Evolutionary conservation across 1,140 invertebrate genomes (phyloP).

Genomic region (Babylonia areolata): DNA sequence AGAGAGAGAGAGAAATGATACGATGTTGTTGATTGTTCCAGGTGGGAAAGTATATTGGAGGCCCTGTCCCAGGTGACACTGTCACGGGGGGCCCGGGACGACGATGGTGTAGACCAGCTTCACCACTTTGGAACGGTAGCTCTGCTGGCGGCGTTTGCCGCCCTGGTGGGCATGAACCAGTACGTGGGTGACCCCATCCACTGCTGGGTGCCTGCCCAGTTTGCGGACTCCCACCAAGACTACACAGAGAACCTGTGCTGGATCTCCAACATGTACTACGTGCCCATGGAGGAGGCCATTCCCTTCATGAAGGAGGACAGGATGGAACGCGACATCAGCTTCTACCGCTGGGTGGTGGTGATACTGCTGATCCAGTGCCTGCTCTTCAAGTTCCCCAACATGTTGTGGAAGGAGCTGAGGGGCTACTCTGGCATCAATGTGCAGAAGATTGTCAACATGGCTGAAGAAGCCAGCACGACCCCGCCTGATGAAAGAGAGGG

Average conservation of each 20-base stretch:
- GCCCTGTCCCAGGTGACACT: slow-evolving; percentile 46
- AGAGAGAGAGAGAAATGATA: too few species aligned
- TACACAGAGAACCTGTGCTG: slow-evolving; percentile 76
- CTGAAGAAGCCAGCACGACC: slow-evolving; percentile 36
- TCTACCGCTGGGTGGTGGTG: slow-evolving; percentile 79
- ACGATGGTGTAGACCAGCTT: slow-evolving; percentile 58
- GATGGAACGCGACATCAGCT: slow-evolving; percentile 66
- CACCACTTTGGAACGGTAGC: slow-evolving; percentile 79
- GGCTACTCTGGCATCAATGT: slow-evolving; percentile 65
- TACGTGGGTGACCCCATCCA: slow-evolving; percentile 95
- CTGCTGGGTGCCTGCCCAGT: slow-evolving; percentile 78
- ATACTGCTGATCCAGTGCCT: slow-evolving; percentile 70
- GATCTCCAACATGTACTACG: slow-evolving; percentile 77
- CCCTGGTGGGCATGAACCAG: slow-evolving; percentile 90
- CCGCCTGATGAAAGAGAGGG: slow-evolving; percentile 56
- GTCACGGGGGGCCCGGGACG: slow-evolving; percentile 51
- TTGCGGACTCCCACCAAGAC: slow-evolving; percentile 54
- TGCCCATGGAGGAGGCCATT: slow-evolving; percentile 77
- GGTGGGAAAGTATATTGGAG: slow-evolving; percentile 49
- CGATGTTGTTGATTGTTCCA: slow-evolving; percentile 28
- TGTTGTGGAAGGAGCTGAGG: slow-evolving; percentile 71
- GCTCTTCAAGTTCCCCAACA: slow-evolving; percentile 74
- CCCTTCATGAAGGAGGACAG: slow-evolving; percentile 64
- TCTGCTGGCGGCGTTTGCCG: slow-evolving; percentile 87
- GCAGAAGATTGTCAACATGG: slow-evolving; percentile 54